Conservation (phyloP, 2,797 vertebrate species). For the Lepus oiostolus region DNA sequence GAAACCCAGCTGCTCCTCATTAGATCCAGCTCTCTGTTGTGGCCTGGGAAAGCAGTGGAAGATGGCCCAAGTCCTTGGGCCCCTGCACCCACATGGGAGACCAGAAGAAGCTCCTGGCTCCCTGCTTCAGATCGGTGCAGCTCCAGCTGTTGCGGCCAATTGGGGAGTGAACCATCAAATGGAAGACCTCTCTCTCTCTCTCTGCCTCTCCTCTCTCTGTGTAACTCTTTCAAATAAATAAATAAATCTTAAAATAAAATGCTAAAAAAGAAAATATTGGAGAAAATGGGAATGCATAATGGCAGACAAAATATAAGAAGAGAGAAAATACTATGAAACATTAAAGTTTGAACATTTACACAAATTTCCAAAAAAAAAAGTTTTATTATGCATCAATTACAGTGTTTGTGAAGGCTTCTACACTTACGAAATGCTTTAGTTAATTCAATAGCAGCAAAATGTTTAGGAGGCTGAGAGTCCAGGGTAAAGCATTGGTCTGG, state of each 20-base stretch:
- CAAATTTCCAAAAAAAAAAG: background rate
- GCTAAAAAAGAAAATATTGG: background rate
- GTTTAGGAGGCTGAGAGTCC: background rate
- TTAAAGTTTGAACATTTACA: background rate
- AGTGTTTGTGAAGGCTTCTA: background rate
- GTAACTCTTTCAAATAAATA: too few relatives aligned
- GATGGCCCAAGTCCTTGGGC: too few relatives aligned
- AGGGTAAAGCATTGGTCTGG: background rate
- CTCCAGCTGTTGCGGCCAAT: fast-evolving
- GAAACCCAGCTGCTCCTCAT: too few relatives aligned
- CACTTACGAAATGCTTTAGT: background rate
- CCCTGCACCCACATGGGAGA: too few relatives aligned
- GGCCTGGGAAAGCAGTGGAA: too few relatives aligned
- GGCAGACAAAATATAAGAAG: background rate
- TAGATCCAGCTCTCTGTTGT: too few relatives aligned
- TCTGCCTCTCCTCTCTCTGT: too few relatives aligned
- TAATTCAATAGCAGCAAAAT: background rate
- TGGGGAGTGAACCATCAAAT: too few relatives aligned
- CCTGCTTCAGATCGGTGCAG: fast-evolving
- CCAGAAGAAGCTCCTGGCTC: too few relatives aligned
- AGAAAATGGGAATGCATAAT: background rate
- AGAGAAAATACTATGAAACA: background rate
- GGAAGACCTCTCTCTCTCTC: too few relatives aligned
- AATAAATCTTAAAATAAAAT: too few relatives aligned
- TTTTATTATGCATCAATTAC: background rate